These are phyloP conservation scores for Lagopus leucura DNA, from an alignment of 2,113 vertebrate species.

Conservation along the genomic window DNA sequence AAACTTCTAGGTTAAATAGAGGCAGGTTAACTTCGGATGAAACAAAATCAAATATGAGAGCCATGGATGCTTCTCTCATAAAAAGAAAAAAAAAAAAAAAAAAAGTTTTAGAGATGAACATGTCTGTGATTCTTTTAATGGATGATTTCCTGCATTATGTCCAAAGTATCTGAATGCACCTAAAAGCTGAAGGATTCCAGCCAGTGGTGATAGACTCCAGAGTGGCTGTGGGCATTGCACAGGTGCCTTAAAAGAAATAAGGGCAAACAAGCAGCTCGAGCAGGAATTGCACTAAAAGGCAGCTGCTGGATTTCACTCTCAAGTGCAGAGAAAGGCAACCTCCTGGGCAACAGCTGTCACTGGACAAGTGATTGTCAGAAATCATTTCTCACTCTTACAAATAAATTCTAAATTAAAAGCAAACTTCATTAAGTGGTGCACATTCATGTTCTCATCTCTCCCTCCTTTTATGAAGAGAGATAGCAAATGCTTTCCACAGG, in stretches of 20 bases:
- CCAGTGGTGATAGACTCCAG: not conserved
- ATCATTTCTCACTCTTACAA: slow-evolving; percentile 51
- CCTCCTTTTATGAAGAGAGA: slow-evolving; percentile 43
- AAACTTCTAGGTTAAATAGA: not conserved
- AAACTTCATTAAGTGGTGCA: not conserved
- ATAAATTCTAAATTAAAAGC: slow-evolving; percentile 65
- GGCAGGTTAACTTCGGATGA: not conserved
- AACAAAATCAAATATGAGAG: not conserved
- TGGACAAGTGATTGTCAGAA: slow-evolving; percentile 5
- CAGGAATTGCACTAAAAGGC: slow-evolving; percentile 42
- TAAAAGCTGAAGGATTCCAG: not conserved
- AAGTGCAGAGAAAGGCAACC: slow-evolving; percentile 11
- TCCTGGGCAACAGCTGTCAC: slow-evolving; percentile 63
- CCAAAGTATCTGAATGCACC: not conserved
- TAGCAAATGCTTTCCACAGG: not conserved
- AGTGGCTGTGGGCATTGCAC: not conserved
- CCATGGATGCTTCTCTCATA: not conserved
- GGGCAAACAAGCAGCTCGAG: slow-evolving; percentile 46
- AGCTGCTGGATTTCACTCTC: slow-evolving; percentile 54
- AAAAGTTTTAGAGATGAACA: not conserved
- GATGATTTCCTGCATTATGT: not conserved
- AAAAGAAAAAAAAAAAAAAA: not conserved
- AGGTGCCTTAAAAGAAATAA: slow-evolving; percentile 10
- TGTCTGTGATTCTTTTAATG: not conserved
- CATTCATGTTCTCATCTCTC: slow-evolving; percentile 1